Base-by-base conservation (phyloP, 2,113 vertebrate species). In the Leucopternis melanops region DNA sequence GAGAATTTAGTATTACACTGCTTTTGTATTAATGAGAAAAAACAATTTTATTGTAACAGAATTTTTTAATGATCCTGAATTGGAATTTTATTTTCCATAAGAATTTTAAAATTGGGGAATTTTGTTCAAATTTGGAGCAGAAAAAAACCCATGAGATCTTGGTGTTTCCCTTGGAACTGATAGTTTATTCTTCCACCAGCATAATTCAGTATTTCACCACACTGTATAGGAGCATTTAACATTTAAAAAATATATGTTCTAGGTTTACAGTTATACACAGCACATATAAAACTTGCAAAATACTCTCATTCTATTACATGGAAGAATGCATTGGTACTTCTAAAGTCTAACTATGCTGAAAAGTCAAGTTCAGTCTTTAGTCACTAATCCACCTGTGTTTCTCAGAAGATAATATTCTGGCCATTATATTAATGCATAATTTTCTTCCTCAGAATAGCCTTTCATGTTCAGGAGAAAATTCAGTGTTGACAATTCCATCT, bases 81-180 rank as follows among this genome's bases (percentile, higher is more conserved):
- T 65, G 2, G 4, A 38, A 38, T 40, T 84, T 78, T 71, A 31
- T 63, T 78, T 84, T 72, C 32, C 4, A 18, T n/a, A 65, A 61
- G 3, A 73, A 49, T 61, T 72, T 79, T 81, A 14, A 75, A 52
- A 65, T 91, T 61, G 32, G 6, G 5, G 18, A 50, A 31, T 75
- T 82, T 20, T 49, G 6, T 32, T 69, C 31, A 57, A 94, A 72
- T 79, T 77, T 57, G 13, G 15, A 79, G 20, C 25, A 73, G 38
- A 31, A 74, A 57, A 59, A 29, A 0, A 0, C 3, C 3, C 6
- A 7, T 52, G 9, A 81, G 65, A 38, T 78, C 13, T 4, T n/a
- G 1, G 1, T 29, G 5, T 83, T 92, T 80, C 7, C 10, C 10
- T 73, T 71, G 52, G 36, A 74, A 7, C 3, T 74, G 42, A n/a